Percentiles rank a stretch among this genome's conserved stretches.
These are phyloP conservation scores for Tenualosa thibaudeaui DNA, from an alignment of 2,797 vertebrate genomes.

Conservation along the genomic window DNA sequence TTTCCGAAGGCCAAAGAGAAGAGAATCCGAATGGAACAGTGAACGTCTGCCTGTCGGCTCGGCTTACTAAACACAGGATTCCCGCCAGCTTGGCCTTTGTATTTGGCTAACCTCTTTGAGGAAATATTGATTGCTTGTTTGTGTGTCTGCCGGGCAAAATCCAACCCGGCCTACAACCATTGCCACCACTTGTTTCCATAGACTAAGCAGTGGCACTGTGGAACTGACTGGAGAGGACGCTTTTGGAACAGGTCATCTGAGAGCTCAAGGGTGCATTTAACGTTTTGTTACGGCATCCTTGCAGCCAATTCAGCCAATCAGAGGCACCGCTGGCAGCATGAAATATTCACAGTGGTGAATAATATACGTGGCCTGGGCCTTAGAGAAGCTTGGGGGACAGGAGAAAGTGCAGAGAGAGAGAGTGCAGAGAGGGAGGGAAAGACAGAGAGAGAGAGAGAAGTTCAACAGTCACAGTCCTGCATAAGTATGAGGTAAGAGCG, in stretches of 20 bases:
- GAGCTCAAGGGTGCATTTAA: neutral
- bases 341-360: conserved; percentile 72
- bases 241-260: neutral
- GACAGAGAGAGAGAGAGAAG: neutral
- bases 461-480: neutral
- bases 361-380: conserved; percentile 52
- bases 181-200: neutral
- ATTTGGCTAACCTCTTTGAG: neutral
- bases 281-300: conserved; percentile 52
- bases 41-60: neutral
- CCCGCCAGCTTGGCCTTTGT: neutral
- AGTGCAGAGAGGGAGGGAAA: neutral
- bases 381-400: neutral
- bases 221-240: neutral
- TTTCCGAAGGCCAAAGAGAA: neutral
- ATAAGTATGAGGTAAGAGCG: neutral
- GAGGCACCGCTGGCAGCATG: conserved; percentile 61
- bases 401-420: neutral
- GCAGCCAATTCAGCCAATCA: conserved; percentile 44
- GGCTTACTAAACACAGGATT: neutral
- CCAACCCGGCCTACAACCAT: neutral
- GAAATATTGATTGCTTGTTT: conserved; percentile 44
- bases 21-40: neutral
- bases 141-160: conserved; percentile 23
- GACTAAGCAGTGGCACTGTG: neutral